phyloP scores from a whole-genome alignment of 1,140 invertebrate species.

The Ditylenchus dipsaci region DNA sequence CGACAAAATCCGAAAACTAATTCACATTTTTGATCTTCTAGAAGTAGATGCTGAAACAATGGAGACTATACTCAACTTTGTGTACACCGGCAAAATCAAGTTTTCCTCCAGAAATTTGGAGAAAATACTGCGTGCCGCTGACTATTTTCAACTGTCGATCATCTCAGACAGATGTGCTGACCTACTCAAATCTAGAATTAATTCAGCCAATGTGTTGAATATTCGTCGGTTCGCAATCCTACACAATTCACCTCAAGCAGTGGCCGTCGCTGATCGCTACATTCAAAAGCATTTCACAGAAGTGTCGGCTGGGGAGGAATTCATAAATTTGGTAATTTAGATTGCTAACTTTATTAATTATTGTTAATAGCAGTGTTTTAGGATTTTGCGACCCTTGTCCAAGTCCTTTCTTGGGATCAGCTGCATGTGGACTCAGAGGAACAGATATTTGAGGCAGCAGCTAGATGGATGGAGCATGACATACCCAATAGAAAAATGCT shows the following conservation, averaged over 20 bases:
- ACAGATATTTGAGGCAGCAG: slow-evolving; percentile 60
- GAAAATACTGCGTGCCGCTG: slow-evolving; percentile 77
- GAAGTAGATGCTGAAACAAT: slow-evolving; percentile 61
- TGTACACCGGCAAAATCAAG: slow-evolving; percentile 75
- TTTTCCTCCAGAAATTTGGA: slow-evolving; percentile 78
- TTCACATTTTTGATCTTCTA: slow-evolving; percentile 3
- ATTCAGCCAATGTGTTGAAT: slow-evolving; percentile 69
- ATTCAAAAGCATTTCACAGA: slow-evolving; percentile 78
- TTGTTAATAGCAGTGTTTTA: background rate
- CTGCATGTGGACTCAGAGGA: slow-evolving; percentile 69
- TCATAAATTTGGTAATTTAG: slow-evolving; percentile 64
- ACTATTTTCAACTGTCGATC: slow-evolving; percentile 75
- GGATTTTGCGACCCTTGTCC: slow-evolving; percentile 61
- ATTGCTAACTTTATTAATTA: slow-evolving; percentile 48
- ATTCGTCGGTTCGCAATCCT: slow-evolving; percentile 77
- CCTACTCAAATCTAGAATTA: slow-evolving; percentile 42
- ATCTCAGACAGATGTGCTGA: slow-evolving; percentile 76
- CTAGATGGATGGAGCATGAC: slow-evolving; percentile 34
- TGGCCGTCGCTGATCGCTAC: slow-evolving; percentile 74
- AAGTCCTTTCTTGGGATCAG: slow-evolving; percentile 74
- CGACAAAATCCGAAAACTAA: slow-evolving; percentile 59
- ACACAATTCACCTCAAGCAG: slow-evolving; percentile 70
- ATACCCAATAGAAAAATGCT: slow-evolving; percentile 5
- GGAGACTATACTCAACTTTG: slow-evolving; percentile 78
- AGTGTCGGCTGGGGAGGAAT: slow-evolving; percentile 74